These are phyloP conservation scores for Alosa sapidissima DNA, from an alignment of 2,797 vertebrate genomes.

Conservation along the genomic window DNA sequence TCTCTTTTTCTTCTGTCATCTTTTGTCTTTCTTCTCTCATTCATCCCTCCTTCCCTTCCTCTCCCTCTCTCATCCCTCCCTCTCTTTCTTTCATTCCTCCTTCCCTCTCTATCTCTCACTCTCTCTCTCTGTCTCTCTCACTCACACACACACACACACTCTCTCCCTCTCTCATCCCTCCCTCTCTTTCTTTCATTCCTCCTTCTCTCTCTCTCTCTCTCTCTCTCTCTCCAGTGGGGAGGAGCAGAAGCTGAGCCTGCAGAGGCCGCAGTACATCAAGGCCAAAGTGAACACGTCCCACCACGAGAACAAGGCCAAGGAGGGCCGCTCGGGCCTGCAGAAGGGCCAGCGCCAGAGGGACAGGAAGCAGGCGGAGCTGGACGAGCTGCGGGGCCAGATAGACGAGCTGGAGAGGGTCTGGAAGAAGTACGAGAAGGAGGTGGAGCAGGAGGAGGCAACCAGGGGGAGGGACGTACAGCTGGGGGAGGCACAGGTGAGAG, in stretches of 20 bases:
- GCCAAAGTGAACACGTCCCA: conserved; percentile 88
- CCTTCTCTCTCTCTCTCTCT: not conserved
- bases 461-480: conserved; percentile 72
- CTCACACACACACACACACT: no score
- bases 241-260: conserved; percentile 78
- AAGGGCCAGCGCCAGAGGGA: conserved; percentile 69
- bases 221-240: conserved; percentile 68
- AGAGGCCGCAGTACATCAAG: conserved; percentile 83
- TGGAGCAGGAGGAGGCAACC: conserved; percentile 63
- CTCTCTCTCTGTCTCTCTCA: not conserved
- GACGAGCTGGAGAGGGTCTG: conserved; percentile 75
- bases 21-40: no score
- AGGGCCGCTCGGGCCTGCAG: conserved; percentile 62
- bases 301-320: conserved; percentile 80
- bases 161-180: no score
- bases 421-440: conserved; percentile 77
- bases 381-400: conserved; percentile 73
- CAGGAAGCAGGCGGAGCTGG: conserved; percentile 75
- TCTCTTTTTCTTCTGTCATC: no score
- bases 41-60: no score
- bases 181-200: not conserved
- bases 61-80: not conserved
- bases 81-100: no score
- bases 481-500: conserved; percentile 82
- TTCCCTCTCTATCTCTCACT: not conserved